Evolutionary conservation across 2,888 invertebrate genomes (phyloP), one percentile per base, ranked within the genome.

Genomic region (Cerceris ruficornis): DNA sequence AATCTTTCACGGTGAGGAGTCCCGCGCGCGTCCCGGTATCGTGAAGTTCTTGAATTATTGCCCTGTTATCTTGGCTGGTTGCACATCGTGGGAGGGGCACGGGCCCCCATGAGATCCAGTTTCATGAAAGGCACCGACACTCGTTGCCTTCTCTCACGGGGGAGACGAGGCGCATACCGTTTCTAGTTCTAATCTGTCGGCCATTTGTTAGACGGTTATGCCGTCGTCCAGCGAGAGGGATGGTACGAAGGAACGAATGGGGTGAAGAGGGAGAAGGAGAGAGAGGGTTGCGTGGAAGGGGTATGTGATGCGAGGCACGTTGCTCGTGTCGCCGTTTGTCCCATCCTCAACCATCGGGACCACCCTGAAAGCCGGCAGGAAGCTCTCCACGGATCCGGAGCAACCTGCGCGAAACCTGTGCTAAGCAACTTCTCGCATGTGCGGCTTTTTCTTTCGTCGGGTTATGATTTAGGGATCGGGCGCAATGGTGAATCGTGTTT

Each of bases 101-200:
- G 81, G 69, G 77, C 79, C 78, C 71, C 81, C 74, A 75, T 77
- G 84, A 88, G 90, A 91, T 92, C 90, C 90, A 91, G 92, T 92
- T 91, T 91, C 91, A 90, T 90, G 88, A 90, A 91, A 91, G 91
- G 88, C 85, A 87, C 91, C 91, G 90, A 87, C 81, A 74, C 79
- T 77, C 77, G 74, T 80, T 73, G 75, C 77, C 74, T 75, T 70
- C 81, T 76, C 81, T 52, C 75, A 65, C 55, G 57, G 42, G 50
- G 61, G 67, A 65, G 72, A 75, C 58, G 68, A 74, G 69, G 64
- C 66, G 66, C 69, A 74, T 62, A 65, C 72, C 65, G 77, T 73
- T 88, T 88, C 90, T 91, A 90, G 89, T 90, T 91, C 90, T 91
- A 91, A 91, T 92, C 89, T 90, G 89, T 89, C 89, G 88, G 86